Conservation (phyloP, 1,140 invertebrate genomes). For the Andricus grossulariae region DNA sequence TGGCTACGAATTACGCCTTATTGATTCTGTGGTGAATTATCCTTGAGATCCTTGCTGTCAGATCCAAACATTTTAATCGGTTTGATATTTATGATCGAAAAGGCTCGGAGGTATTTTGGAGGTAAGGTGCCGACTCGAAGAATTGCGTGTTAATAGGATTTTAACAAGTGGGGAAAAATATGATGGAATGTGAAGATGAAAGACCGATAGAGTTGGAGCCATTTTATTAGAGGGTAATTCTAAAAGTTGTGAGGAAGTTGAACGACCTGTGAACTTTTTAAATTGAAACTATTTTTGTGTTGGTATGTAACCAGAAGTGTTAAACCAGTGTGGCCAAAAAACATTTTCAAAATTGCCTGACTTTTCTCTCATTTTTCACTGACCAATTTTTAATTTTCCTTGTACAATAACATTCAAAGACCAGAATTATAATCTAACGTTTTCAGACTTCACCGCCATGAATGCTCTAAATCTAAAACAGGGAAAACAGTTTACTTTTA, state of each 20-base stretch:
- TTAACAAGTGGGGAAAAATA: constrained; percentile 11
- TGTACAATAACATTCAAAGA: too few species aligned
- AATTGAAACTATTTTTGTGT: neutral
- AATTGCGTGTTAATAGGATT: constrained; percentile 19
- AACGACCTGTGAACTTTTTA: neutral
- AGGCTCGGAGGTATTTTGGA: neutral
- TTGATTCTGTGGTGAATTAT: constrained; percentile 14
- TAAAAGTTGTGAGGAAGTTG: neutral
- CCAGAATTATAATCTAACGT: too few species aligned
- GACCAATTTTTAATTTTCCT: too few species aligned
- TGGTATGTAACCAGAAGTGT: too few species aligned
- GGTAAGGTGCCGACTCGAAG: neutral
- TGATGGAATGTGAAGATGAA: constrained; percentile 7
- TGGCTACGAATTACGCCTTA: constrained; percentile 27
- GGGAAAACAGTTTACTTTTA: too few species aligned
- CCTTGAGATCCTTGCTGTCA: constrained; percentile 10
- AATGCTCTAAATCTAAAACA: too few species aligned
- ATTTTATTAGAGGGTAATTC: neutral
- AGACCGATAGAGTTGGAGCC: neutral
- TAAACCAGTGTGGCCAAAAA: too few species aligned
- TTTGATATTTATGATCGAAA: constrained; percentile 24
- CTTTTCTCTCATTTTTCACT: too few species aligned
- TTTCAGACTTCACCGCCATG: too few species aligned
- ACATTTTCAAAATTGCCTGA: too few species aligned
- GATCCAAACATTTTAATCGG: constrained; percentile 24